Evolutionary conservation across 2,113 vertebrate genomes (phyloP).

Genomic region (Oxygymnocypris stewartii): DNA sequence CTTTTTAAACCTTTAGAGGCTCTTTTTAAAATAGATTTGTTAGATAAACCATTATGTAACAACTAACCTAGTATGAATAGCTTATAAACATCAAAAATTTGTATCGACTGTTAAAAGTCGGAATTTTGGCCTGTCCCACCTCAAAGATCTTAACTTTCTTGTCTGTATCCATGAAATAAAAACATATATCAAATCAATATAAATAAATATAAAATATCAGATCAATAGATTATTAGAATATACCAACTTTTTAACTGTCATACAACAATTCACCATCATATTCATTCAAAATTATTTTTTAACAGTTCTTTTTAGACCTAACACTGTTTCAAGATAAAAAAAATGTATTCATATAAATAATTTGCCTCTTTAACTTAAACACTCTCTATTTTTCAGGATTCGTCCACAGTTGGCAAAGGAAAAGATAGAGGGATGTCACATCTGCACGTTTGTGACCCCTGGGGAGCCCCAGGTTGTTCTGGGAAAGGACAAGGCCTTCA

Average conservation of each 20-base stretch:
- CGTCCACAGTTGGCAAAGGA: constrained; percentile 96
- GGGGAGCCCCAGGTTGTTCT: constrained; percentile 95
- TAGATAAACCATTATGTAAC: not conserved
- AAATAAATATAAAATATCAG: not conserved
- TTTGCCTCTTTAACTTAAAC: not conserved
- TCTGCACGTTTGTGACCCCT: constrained; percentile 92
- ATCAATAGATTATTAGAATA: not conserved
- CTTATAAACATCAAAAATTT: not conserved
- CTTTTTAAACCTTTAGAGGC: not conserved
- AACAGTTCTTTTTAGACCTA: too few relatives aligned
- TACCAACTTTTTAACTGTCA: not conserved
- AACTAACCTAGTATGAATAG: not conserved
- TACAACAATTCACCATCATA: not conserved
- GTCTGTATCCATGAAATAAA: not conserved
- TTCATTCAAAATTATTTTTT: not conserved
- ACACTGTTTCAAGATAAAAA: not conserved
- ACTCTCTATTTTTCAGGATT: constrained; percentile 75
- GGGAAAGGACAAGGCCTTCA: constrained; percentile 98
- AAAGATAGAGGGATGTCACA: constrained; percentile 97
- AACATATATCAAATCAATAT: not conserved
- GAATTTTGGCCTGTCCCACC: not conserved
- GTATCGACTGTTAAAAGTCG: not conserved
- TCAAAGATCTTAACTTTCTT: not conserved
- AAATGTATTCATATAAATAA: not conserved
- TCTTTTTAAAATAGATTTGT: not conserved